These are phyloP conservation scores for Brachionus rotundiformis DNA, from an alignment of 1,140 invertebrate genomes.

Conservation along the genomic window DNA sequence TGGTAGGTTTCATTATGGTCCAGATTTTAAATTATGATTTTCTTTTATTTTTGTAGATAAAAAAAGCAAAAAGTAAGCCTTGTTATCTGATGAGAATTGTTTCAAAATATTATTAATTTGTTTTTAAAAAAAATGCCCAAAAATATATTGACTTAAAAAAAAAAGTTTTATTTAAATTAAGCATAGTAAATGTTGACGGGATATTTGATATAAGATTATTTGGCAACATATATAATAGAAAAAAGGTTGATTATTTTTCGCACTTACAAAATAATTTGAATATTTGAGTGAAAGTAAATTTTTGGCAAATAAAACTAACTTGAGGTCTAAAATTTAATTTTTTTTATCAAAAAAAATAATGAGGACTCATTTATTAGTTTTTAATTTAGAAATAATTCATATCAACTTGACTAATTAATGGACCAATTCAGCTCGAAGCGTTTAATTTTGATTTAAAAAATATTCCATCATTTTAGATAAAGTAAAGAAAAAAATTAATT, in stretches of 20 bases:
- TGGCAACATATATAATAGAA: too few relatives aligned
- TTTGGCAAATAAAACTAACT: background rate
- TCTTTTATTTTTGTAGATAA: background rate
- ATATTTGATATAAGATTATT: background rate
- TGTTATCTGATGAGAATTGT: background rate
- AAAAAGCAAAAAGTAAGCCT: background rate
- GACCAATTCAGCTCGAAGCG: background rate
- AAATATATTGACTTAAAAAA: too few relatives aligned
- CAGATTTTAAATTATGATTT: background rate
- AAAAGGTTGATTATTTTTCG: too few relatives aligned
- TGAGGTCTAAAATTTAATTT: background rate
- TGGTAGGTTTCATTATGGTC: background rate
- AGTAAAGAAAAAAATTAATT: background rate
- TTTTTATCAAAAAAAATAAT: background rate
- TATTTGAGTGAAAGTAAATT: background rate
- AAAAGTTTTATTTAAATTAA: too few relatives aligned
- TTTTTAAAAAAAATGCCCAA: background rate
- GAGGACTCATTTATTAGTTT: background rate
- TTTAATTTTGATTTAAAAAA: background rate
- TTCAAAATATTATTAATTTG: background rate
- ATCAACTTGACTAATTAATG: background rate
- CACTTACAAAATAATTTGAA: background rate
- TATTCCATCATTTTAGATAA: slow-evolving; percentile 16
- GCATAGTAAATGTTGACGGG: too few relatives aligned
- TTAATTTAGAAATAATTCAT: background rate